Evolutionary conservation across 2,797 vertebrate genomes (phyloP).

Genomic region (Dromococcyx pavoninus): DNA sequence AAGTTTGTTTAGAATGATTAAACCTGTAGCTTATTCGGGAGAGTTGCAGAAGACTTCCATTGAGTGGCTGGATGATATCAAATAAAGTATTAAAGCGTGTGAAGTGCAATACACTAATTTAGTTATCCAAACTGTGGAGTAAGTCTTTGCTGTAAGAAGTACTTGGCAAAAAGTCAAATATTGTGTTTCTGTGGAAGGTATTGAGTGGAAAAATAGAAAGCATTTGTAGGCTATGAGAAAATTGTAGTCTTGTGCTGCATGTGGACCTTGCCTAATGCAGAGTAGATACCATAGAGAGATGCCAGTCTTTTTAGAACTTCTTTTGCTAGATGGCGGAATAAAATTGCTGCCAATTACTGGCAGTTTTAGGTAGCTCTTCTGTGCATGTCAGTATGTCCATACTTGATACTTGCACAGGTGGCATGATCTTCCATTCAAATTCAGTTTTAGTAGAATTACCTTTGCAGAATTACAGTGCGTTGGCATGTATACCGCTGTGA

Average conservation of each 20-base stretch:
- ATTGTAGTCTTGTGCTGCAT: neutral
- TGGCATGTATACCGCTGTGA: neutral
- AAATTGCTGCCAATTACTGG: accelerated
- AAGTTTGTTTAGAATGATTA: neutral
- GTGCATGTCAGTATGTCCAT: accelerated
- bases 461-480: neutral
- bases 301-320: neutral
- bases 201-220: neutral
- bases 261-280: neutral
- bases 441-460: neutral
- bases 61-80: neutral
- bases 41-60: neutral
- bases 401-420: neutral
- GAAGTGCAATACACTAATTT: neutral
- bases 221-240: neutral
- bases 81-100: neutral
- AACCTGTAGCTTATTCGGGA: neutral
- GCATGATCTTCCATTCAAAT: neutral
- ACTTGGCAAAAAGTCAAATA: neutral
- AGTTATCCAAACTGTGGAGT: neutral
- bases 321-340: neutral
- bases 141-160: neutral
- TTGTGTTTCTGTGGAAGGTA: neutral
- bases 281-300: neutral
- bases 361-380: neutral